phyloP scores from a whole-genome alignment of 2,113 vertebrate genomes.

The Edolisoma coerulescens region DNA sequence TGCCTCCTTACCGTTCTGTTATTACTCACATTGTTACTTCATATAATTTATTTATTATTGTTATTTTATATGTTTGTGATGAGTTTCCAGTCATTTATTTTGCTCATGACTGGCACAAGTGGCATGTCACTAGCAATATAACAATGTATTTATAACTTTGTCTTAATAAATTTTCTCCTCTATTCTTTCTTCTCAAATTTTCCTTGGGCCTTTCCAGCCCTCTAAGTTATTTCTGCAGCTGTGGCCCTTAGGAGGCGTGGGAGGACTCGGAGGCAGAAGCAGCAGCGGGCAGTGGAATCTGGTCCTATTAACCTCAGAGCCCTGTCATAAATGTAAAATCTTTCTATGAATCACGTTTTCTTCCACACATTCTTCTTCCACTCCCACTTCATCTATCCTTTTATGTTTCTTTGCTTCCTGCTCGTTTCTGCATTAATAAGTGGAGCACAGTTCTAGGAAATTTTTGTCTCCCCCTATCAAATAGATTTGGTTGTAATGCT shows the following conservation, averaged over 20 bases:
- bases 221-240: background rate
- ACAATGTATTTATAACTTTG: background rate
- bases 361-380: background rate
- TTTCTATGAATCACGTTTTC: background rate
- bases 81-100: background rate
- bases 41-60: background rate
- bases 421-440: background rate
- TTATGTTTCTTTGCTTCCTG: background rate
- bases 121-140: background rate
- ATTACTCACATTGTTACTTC: background rate
- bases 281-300: background rate
- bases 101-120: background rate
- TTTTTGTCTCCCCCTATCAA: background rate
- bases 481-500: background rate
- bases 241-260: fast-evolving
- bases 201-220: background rate
- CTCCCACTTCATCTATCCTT: background rate
- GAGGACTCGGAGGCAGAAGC: background rate
- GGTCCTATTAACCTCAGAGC: background rate
- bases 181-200: background rate
- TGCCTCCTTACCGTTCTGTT: background rate
- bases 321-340: background rate
- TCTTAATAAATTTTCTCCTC: background rate
- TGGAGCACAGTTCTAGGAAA: background rate
- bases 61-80: background rate